Evolutionary conservation across 2,113 vertebrate genomes (phyloP), one percentile per base, ranked within the genome.

Genomic region (Tragulus kanchil): DNA sequence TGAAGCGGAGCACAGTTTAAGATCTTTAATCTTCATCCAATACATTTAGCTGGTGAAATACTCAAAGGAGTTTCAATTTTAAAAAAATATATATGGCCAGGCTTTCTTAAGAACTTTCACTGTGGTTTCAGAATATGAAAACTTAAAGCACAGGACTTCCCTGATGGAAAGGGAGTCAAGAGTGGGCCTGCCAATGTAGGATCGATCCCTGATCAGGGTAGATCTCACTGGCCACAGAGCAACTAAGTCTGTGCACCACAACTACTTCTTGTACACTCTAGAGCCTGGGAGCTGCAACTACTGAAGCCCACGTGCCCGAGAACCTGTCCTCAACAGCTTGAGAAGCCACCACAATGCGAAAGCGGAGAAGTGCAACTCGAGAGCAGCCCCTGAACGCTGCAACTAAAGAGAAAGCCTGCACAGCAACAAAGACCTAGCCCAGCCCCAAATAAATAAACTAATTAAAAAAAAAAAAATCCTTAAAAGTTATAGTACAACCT

Each of bases 311-410:
- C 21, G 5, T 36, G 21, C 42, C 69, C 69, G 5, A 25, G 69
- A 45, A 21, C 36, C 69, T 1, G 0, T 1, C 3, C 21, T 73
- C 36, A 36, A 7, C 42, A 7, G 8, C 19, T 36, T 13, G 69
- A 14, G 69, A 7, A 13, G 69, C 42, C 42, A 25, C 42, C 0
- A 0, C 1, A 0, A 13, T 2, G 69, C 42, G 36, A 42, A 6
- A 4, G 17, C 36, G 17, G 21, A 21, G n/a, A 15, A 3, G n/a
- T 42, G 67, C 19, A 12, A 6, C 69, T 17, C 19, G 69, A 12
- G 19, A 71, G 36, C 2, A 1, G 19, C 19, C 69, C n/a, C 36
- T 5, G 2, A 17, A 23, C 3, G 0, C 67, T 12, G 36, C 69
- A 71, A 3, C 69, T 6, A 6, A n/a, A 71, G 69, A 13, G 13